Percentiles rank a stretch among this genome's conserved stretches.
These are phyloP conservation scores for Temnopleurus reevesii DNA, from an alignment of 53 echinoderm and acorn worm genomes.

Conservation along the genomic window DNA sequence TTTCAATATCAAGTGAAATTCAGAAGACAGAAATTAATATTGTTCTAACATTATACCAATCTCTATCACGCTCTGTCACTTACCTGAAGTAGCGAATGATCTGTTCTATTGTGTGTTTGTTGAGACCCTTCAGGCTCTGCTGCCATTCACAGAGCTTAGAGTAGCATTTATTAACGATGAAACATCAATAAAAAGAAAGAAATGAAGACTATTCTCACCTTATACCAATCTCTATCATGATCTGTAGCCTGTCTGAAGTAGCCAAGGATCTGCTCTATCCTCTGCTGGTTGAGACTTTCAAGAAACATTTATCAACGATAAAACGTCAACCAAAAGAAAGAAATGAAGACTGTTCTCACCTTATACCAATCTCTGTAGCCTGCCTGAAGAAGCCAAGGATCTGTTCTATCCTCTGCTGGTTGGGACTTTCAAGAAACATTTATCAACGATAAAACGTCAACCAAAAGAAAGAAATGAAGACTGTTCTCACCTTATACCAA, in stretches of 20 bases:
- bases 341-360: conserved; percentile 78
- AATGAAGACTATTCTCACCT: conserved; percentile 59
- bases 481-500: conserved; percentile 92
- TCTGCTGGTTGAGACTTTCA: conserved; percentile 72
- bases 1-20: too few species aligned
- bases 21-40: too few species aligned
- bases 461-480: too few species aligned
- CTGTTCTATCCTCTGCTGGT: conserved; percentile 76
- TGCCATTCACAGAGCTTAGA: conserved; percentile 92
- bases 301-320: neutral
- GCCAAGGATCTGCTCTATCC: conserved; percentile 80
- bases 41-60: conserved; percentile 90
- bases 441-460: too few species aligned
- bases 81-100: conserved; percentile 85
- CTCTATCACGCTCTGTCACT: conserved; percentile 89
- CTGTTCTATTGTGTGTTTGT: conserved; percentile 76
- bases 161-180: conserved; percentile 68
- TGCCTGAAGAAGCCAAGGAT: conserved; percentile 85
- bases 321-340: too few species aligned
- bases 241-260: conserved; percentile 95
- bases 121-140: conserved; percentile 82
- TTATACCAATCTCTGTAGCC: conserved; percentile 95
- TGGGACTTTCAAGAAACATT: conserved; percentile 79
- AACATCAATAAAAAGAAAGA: neutral
- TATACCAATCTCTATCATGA: conserved; percentile 95